Conservation (phyloP, 2,888 invertebrate species). For the Cosmopolites sordidus region DNA sequence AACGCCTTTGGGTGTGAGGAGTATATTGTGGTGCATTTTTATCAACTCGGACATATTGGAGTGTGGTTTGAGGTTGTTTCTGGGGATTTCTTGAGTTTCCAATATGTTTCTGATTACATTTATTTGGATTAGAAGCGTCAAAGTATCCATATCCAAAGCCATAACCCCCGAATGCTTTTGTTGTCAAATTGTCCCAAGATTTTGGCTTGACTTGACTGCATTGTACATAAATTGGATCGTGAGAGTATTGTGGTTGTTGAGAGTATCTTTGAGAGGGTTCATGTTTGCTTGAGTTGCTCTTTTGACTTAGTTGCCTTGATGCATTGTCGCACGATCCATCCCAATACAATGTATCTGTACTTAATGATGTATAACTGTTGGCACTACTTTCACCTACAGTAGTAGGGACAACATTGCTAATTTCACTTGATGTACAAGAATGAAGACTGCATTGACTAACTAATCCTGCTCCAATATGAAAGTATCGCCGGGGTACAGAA, state of each 20-base stretch:
- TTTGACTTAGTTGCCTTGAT: conserved; percentile 46
- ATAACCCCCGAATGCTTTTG: conserved; percentile 80
- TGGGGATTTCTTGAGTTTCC: conserved; percentile 26
- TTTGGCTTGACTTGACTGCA: conserved; percentile 65
- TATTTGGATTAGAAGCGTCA: conserved; percentile 52
- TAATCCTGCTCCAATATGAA: conserved; percentile 63
- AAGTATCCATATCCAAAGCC: conserved; percentile 83
- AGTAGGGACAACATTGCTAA: conserved; percentile 59
- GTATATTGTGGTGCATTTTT: conserved; percentile 45
- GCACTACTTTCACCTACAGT: conserved; percentile 64
- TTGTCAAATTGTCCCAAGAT: conserved; percentile 86
- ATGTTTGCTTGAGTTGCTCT: conserved; percentile 51
- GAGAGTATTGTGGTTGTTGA: conserved; percentile 36
- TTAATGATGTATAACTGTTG: conserved; percentile 77
- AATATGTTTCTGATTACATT: conserved; percentile 35
- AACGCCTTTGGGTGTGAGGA: conserved; percentile 48
- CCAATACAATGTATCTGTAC: conserved; percentile 84
- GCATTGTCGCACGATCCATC: conserved; percentile 52
- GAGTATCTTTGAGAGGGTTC: conserved; percentile 44
- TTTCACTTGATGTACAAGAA: conserved; percentile 74
- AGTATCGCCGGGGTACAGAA: conserved; percentile 51
- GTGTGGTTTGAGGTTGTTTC: conserved; percentile 33
- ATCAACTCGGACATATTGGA: conserved; percentile 38
- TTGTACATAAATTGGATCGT: conserved; percentile 49
- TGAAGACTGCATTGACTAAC: conserved; percentile 78